Evolutionary conservation across 2,113 vertebrate genomes (phyloP).

Genomic region (Scartelaos histophorus): DNA sequence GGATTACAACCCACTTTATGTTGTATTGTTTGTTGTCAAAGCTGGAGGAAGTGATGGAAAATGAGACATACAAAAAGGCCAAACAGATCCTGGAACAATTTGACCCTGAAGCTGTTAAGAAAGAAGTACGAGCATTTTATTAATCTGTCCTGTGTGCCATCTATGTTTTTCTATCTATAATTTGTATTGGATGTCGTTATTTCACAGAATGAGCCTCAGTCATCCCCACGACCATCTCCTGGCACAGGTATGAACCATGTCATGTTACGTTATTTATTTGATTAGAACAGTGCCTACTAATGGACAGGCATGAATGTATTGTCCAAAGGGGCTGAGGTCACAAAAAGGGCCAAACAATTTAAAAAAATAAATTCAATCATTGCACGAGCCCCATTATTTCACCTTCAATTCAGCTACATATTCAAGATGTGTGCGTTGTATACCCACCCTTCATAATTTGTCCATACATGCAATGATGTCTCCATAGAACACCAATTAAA

Average conservation of each 20-base stretch:
- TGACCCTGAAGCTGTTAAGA: constrained; percentile 89
- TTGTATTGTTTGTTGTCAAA: constrained; percentile 44
- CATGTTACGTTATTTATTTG: not conserved
- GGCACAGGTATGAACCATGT: constrained; percentile 89
- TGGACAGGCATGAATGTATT: too few relatives aligned
- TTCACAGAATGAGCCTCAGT: constrained; percentile 82
- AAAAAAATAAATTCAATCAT: too few relatives aligned
- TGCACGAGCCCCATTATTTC: too few relatives aligned
- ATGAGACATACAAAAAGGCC: constrained; percentile 95
- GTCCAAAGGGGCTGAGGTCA: too few relatives aligned
- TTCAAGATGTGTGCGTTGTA: too few relatives aligned
- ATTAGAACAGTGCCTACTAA: too few relatives aligned
- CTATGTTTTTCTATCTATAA: constrained; percentile 21
- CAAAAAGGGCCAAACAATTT: too few relatives aligned
- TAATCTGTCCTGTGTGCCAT: not conserved
- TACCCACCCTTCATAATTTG: too few relatives aligned
- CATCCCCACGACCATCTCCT: constrained; percentile 82
- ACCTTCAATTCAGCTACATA: too few relatives aligned
- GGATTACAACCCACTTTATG: not conserved
- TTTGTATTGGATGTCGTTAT: constrained; percentile 26
- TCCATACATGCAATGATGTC: too few relatives aligned
- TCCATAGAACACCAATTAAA: too few relatives aligned
- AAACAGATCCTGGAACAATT: constrained; percentile 97
- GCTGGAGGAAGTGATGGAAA: constrained; percentile 99
- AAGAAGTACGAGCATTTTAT: constrained; percentile 77